A percentile compares a stretch with the other conserved stretches of the same genome.
These are phyloP conservation scores for Myzus persicae DNA, from an alignment of 1,140 invertebrate species.

Conservation along the genomic window DNA sequence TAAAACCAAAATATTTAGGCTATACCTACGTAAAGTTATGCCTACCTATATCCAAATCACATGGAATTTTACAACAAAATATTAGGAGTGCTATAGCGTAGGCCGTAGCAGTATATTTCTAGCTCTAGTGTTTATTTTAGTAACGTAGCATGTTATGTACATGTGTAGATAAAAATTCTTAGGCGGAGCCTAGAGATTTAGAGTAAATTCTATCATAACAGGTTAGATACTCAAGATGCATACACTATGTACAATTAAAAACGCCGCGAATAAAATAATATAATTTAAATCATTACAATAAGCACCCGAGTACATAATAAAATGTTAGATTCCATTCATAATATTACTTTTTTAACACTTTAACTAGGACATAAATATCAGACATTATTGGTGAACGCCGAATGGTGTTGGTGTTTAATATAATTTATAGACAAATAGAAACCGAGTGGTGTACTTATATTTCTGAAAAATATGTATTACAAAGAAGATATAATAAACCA, in stretches of 20 bases:
- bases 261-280: neutral
- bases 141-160: neutral
- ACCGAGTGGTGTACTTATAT: neutral
- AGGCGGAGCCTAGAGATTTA: neutral
- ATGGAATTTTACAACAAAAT: neutral
- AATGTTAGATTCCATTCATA: neutral
- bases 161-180: conserved; percentile 16
- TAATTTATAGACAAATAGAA: neutral
- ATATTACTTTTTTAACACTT: neutral
- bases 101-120: neutral
- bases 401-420: neutral
- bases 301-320: neutral
- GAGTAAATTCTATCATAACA: neutral
- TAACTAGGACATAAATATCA: neutral
- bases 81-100: neutral
- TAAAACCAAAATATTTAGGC: neutral
- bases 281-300: neutral
- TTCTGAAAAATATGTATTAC: neutral
- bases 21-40: neutral
- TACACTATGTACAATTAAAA: neutral
- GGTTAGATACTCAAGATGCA: neutral
- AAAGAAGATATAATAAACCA: neutral
- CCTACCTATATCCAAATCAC: neutral
- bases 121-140: conserved; percentile 1
- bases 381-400: neutral